Percentiles rank a stretch among this genome's conserved stretches.
These are phyloP conservation scores for Hirudo medicinalis DNA, from an alignment of 1,140 invertebrate species.

Conservation along the genomic window DNA sequence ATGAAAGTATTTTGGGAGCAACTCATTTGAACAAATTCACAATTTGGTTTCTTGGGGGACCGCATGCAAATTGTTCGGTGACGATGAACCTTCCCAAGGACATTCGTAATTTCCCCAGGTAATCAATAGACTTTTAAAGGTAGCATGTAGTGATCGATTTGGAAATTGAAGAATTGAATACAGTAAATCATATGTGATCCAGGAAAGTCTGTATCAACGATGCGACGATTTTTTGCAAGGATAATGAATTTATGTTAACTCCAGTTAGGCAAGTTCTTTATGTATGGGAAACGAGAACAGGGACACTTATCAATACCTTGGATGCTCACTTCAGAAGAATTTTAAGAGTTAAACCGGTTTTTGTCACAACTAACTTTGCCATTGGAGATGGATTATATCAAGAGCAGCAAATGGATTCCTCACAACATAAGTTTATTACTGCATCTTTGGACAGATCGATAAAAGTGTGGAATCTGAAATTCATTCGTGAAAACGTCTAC, in stretches of 20 bases:
- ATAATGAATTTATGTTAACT: constrained; percentile 79
- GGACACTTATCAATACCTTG: constrained; percentile 69
- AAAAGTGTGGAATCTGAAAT: constrained; percentile 98
- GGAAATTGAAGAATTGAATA: too few relatives aligned
- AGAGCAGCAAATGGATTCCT: constrained; percentile 52
- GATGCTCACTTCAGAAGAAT: constrained; percentile 95
- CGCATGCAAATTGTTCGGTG: constrained; percentile 27
- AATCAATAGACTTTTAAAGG: background rate
- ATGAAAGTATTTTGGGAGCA: constrained; percentile 3
- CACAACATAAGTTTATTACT: constrained; percentile 52
- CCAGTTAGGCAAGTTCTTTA: constrained; percentile 88
- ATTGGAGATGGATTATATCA: background rate
- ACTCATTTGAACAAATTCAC: background rate
- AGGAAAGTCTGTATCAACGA: constrained; percentile 51
- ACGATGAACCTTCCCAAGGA: constrained; percentile 65
- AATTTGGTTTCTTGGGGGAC: background rate
- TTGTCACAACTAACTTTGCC: constrained; percentile 55
- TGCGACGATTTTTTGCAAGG: constrained; percentile 62
- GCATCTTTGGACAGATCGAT: constrained; percentile 93
- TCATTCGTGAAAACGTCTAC: constrained; percentile 93
- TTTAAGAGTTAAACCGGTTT: constrained; percentile 61
- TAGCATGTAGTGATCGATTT: too few relatives aligned
- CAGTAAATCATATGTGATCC: constrained; percentile 55
- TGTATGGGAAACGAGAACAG: constrained; percentile 65
- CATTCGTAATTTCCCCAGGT: constrained; percentile 72